Base-by-base conservation (phyloP, 2,888 invertebrate species). In the Peribatodes rhomboidaria region DNA sequence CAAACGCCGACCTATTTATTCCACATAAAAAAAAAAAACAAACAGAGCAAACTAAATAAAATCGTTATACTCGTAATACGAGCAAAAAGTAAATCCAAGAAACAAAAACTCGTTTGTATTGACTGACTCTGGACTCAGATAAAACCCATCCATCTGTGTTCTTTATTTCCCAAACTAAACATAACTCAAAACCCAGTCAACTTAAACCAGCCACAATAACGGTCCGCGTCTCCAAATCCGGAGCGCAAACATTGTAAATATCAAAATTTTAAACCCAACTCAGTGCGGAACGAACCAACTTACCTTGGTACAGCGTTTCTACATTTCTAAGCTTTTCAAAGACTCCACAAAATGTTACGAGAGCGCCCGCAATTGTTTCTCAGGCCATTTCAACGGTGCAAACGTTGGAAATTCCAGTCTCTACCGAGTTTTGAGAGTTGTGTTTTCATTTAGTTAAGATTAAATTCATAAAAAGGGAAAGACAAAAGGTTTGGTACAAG, bases 401-500 rank as follows among this genome's bases (percentile, higher is more conserved):
- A 54, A 55, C 33, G 41, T 33, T 41, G 59, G 18, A 31, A 41
- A 52, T 47, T 52, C 59, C 42, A 59, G 41, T 42, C 41, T 52
- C 49, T 16, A 41, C 31, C 11, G 47, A 58, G 39, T 49, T 58
- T 58, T 31, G 27, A 58, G 57, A 47, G 58, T 49, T 18, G 55
- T 58, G 49, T 49, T 58, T 49, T 49, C 58, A 58, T 58, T 58
- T 58, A 58, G 49, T 31, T 37, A 39, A 58, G 49, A 58, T 58
- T 58, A 58, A 58, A 58, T 58, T 58, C 58, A 58, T 58, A 49
- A 39, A 58, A 58, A 57, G 57, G 37, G 39, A 58, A 33, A 55
- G 58, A 58, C 49, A 58, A 49, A 58, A 49, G 47, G 20, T 39
- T 58, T 31, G 31, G 27, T 58, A n/a, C 18, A 35, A 55, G 55